phyloP scores from a whole-genome alignment of 2,888 invertebrate species.

The Rhingia rostrata region DNA sequence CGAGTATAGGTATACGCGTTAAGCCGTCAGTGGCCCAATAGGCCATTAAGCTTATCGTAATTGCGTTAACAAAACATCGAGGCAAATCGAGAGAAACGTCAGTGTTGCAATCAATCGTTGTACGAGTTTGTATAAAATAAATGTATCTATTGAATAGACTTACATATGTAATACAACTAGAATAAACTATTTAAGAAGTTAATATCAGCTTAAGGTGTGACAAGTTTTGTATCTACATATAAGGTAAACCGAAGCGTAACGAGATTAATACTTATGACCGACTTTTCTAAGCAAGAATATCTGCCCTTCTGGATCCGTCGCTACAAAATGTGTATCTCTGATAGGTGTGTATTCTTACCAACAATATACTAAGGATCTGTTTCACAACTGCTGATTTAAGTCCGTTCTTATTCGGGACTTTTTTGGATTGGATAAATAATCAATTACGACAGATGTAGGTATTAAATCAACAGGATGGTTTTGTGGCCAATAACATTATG shows the following conservation, averaged over 20 bases:
- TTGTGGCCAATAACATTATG: no score
- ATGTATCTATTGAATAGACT: not conserved
- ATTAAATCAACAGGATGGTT: no score
- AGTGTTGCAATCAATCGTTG: constrained; percentile 20
- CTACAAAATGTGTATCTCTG: no score
- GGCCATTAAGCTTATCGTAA: constrained; percentile 32
- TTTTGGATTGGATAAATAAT: no score
- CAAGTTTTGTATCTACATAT: not conserved
- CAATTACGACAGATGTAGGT: no score
- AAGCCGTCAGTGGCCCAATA: constrained; percentile 29
- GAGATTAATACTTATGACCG: not conserved
- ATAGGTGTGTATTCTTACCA: no score
- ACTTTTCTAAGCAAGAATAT: constrained; percentile 10
- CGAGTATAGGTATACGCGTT: not conserved
- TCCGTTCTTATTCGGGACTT: no score
- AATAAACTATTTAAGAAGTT: constrained; percentile 3
- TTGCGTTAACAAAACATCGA: constrained; percentile 36
- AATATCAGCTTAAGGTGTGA: not conserved
- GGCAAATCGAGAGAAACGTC: constrained; percentile 5
- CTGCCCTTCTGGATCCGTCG: no score
- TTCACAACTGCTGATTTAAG: no score
- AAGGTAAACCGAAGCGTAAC: not conserved
- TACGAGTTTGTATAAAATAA: constrained; percentile 4
- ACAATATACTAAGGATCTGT: no score
- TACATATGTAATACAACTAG: constrained; percentile 3